A percentile compares a stretch with the other conserved stretches of the same genome.
These are phyloP conservation scores for Labia minor DNA, from an alignment of 2,888 invertebrate species.

Conservation along the genomic window DNA sequence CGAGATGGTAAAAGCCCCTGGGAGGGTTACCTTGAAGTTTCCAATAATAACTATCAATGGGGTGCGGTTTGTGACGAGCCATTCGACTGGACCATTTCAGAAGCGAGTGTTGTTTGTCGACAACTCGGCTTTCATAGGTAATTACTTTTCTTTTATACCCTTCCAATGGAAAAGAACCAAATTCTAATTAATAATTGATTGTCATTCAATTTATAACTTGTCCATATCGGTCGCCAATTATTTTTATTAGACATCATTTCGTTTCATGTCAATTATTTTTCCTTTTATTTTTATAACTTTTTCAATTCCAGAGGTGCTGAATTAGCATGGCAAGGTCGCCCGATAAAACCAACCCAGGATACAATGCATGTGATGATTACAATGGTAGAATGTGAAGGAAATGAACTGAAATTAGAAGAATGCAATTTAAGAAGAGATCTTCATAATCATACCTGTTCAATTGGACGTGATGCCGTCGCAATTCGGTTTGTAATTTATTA, in stretches of 20 bases:
- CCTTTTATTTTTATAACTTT: too few species aligned
- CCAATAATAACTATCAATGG: slow-evolving; percentile 37
- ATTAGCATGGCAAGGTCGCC: slow-evolving; percentile 39
- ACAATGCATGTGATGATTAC: slow-evolving; percentile 35
- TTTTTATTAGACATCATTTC: too few species aligned
- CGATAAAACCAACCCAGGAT: slow-evolving; percentile 30
- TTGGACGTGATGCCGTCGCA: slow-evolving; percentile 36
- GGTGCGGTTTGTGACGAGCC: slow-evolving; percentile 41
- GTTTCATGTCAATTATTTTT: too few species aligned
- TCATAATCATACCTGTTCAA: slow-evolving; percentile 30
- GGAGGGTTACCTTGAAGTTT: slow-evolving; percentile 40
- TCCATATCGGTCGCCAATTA: too few species aligned
- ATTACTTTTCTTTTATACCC: too few species aligned
- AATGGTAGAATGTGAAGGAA: slow-evolving; percentile 35
- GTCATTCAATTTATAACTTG: background rate
- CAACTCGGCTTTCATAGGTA: slow-evolving; percentile 42
- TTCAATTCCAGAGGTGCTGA: slow-evolving; percentile 38
- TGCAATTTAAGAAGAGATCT: slow-evolving; percentile 16
- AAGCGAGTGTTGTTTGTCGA: slow-evolving; percentile 42
- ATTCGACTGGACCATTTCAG: slow-evolving; percentile 39
- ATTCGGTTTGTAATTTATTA: slow-evolving; percentile 32
- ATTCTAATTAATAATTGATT: background rate
- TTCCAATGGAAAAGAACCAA: background rate
- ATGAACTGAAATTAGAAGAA: slow-evolving; percentile 35
- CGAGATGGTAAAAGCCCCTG: slow-evolving; percentile 37